Base-by-base conservation (phyloP, 1,140 invertebrate species). In the Trichonephila clavata region DNA sequence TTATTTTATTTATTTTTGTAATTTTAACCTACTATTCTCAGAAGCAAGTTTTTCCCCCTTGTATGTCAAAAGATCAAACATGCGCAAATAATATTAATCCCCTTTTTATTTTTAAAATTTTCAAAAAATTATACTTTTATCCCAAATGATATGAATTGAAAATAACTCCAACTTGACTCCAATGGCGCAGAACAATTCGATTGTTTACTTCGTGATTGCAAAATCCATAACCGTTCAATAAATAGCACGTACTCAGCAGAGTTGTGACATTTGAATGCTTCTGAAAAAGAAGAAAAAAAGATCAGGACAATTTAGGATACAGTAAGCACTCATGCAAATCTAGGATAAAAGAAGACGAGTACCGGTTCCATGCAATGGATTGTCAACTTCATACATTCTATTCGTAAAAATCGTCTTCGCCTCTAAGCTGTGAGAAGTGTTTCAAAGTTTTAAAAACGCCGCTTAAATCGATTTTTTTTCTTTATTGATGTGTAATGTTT, bases 141-240 rank as follows among this genome's bases (percentile, higher is more conserved):
- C 50, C 10, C 7, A 50, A 50, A 50, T 10, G 10, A 10, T 50
- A 7, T 50, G 50, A 50, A 50, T 50, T 50, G 50, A 50, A 50
- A 50, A 13, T 50, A 16, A 77, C 16, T 16, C 16, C 71, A 71
- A 27, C 68, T 24, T 32, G 24, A 16, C 24, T 39, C 27, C 71
- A 77, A 6, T 77, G 71, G 13, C 71, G 71, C 71, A 32, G 27
- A 77, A 27, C 24, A 71, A 71, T 71, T 24, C 68, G 71, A 77
- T 77, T 77, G 71, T 77, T 77, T 77, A 39, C 27, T 27, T 27
- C n/a, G 32, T 77, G 71, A 77, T 77, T 77, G 27, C 71, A 77
- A 77, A 77, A 77, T 77, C 71, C 71, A 77, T 77, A 77, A 77
- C 71, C 71, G 71, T 77, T 77, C 71, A 77, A 77, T 77, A 77